Evolutionary conservation across 1,140 invertebrate genomes (phyloP).

Genomic region (Pachypeltis micranthus): DNA sequence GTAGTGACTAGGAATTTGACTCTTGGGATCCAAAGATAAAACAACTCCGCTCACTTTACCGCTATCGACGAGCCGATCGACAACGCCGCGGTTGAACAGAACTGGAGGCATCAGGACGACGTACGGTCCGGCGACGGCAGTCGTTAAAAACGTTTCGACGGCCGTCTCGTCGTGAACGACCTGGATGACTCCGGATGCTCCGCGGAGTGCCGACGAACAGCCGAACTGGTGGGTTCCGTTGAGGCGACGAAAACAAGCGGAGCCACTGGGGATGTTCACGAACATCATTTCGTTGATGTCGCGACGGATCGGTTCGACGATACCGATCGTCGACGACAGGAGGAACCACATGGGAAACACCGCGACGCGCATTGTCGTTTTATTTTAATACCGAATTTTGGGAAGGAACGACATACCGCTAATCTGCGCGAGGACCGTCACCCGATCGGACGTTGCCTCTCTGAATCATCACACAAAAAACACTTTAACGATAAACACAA

Average conservation of each 20-base stretch:
- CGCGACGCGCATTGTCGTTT: no score
- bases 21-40: slow-evolving; percentile 34
- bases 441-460: no score
- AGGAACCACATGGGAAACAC: neutral
- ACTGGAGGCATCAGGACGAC: slow-evolving; percentile 51
- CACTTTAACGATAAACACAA: no score
- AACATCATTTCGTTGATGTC: slow-evolving; percentile 59
- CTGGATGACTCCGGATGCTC: slow-evolving; percentile 76
- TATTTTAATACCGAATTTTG: no score
- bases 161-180: slow-evolving; percentile 48
- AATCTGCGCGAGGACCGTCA: no score
- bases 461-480: no score
- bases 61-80: neutral
- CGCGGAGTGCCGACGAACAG: slow-evolving; percentile 58
- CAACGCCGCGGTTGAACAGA: slow-evolving; percentile 41
- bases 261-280: slow-evolving; percentile 51
- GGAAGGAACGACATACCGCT: no score
- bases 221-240: slow-evolving; percentile 89
- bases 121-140: slow-evolving; percentile 56
- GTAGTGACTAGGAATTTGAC: slow-evolving; percentile 34
- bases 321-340: neutral
- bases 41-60: slow-evolving; percentile 46
- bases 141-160: slow-evolving; percentile 56
- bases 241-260: slow-evolving; percentile 71
- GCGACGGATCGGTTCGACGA: neutral